Base-by-base conservation (phyloP, 2,113 vertebrate genomes). In the Corythornis madagascariensis region DNA sequence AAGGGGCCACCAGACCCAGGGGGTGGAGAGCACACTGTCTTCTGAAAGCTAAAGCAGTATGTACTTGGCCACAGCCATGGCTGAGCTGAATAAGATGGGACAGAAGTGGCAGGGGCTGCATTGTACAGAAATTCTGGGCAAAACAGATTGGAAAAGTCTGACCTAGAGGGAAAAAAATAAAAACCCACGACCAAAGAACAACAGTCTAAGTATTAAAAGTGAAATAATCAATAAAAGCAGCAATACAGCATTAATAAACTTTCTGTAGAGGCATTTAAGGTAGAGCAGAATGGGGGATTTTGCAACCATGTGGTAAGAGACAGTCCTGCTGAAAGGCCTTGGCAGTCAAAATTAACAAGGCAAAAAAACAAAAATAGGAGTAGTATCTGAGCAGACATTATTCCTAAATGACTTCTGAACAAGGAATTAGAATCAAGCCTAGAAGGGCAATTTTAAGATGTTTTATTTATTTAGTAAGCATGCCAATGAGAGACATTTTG, bases 261-360 rank as follows among this genome's bases (percentile, higher is more conserved):
- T 78, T 16, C 43, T 52, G 17, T 25, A 67, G 61, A 82, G 24
- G 33, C 43, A 79, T 17, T 13, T 25, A 40, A n/a, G 29, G 14
- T 28, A 77, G 33, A 86, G 59, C 7, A 89, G 65, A 86, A 80
- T 15, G 10, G 13, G 9, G 16, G 38, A 74, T 88, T 89, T 89
- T 83, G 64, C 56, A 89, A 83, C 22, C 9, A 38, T 8, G 22
- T n/a, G 21, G 53, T 55, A 73, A 87, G 33, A 93, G 38, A 67
- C 26, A 70, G 48, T 53, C 59, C 67, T 76, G 43, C 47, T 89
- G 42, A 67, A 95, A 94, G 69, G 82, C 60, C 67, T 88, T 88
- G 63, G 59, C 60, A 77, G 85, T 60, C 59, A 93, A 91, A 89
- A 89, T 66, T 82, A 84, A 70, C 71, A 82, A 31, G 42, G 67